Evolutionary conservation across 2,113 vertebrate species (phyloP).

Genomic region (Podiceps cristatus): DNA sequence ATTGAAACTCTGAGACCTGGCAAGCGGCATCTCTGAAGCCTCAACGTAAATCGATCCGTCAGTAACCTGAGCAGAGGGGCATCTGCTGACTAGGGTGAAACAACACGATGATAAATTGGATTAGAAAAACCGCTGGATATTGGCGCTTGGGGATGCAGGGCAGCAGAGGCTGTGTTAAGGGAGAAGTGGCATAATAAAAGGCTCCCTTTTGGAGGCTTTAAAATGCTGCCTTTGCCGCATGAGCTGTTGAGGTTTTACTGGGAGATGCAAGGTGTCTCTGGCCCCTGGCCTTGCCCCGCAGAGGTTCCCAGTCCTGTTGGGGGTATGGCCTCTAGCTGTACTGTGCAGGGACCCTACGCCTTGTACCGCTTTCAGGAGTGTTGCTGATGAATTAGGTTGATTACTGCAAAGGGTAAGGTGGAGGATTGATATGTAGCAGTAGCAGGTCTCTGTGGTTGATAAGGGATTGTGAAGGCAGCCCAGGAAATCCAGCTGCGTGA

Average conservation of each 20-base stretch:
- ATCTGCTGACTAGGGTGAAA: slow-evolving; percentile 50
- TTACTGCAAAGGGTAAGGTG: not conserved
- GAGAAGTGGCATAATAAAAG: not conserved
- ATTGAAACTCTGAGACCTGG: not conserved
- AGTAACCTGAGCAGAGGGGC: slow-evolving; percentile 34
- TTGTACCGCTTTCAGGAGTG: not conserved
- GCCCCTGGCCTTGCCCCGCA: not conserved
- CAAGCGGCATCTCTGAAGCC: not conserved
- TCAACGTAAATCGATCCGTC: not conserved
- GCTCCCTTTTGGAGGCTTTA: not conserved
- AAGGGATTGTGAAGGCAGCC: not conserved
- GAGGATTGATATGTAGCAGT: not conserved
- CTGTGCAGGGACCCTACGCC: not conserved
- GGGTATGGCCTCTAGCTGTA: not conserved
- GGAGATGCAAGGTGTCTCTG: not conserved
- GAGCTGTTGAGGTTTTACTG: not conserved
- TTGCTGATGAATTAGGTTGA: not conserved
- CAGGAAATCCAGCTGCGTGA: not conserved
- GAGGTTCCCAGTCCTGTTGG: not conserved
- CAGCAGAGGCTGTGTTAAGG: not conserved
- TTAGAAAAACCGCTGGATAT: not conserved
- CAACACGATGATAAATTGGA: not conserved
- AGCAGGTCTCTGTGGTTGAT: not conserved
- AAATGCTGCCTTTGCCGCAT: not conserved
- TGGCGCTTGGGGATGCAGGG: not conserved